Percentiles rank a stretch among this genome's conserved stretches.
phyloP scores from a whole-genome alignment of 1,140 invertebrate species.

The Anoplophora glabripennis region DNA sequence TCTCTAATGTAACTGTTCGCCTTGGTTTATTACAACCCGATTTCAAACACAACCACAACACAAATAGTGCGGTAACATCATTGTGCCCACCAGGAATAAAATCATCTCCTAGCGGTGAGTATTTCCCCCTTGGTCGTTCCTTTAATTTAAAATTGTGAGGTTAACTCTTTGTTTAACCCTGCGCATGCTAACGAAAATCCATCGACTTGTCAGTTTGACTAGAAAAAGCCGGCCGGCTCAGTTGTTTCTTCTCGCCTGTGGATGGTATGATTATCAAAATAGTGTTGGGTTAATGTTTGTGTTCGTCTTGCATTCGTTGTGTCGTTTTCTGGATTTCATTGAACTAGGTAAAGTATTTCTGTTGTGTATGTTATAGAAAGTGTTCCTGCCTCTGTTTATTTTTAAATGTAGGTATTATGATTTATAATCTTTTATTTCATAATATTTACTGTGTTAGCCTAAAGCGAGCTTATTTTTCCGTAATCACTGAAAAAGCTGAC shows the following conservation, averaged over 20 bases:
- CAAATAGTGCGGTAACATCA: conserved; percentile 18
- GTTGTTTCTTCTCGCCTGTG: conserved; percentile 25
- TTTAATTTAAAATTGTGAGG: conserved; percentile 28
- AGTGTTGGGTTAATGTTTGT: too few species aligned
- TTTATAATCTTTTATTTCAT: too few species aligned
- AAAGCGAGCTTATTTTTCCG: too few species aligned
- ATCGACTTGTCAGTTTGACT: conserved; percentile 31
- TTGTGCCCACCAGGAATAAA: neutral
- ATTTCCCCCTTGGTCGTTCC: neutral
- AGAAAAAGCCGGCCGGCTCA: conserved; percentile 34
- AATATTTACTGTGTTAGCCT: too few species aligned
- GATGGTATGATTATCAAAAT: too few species aligned
- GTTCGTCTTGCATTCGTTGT: too few species aligned
- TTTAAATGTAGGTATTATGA: too few species aligned
- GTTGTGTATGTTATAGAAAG: too few species aligned
- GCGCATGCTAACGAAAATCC: conserved; percentile 24
- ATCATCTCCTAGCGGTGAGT: conserved; percentile 19
- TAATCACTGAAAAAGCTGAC: too few species aligned
- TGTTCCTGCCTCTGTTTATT: too few species aligned
- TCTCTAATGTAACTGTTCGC: conserved; percentile 19
- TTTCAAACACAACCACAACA: conserved; percentile 12
- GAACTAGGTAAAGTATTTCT: too few species aligned
- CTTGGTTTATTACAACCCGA: conserved; percentile 13
- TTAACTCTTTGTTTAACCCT: conserved; percentile 21
- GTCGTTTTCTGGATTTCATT: too few species aligned